phyloP scores from a whole-genome alignment of 1,140 invertebrate genomes.

The Scylla paramamosain region DNA sequence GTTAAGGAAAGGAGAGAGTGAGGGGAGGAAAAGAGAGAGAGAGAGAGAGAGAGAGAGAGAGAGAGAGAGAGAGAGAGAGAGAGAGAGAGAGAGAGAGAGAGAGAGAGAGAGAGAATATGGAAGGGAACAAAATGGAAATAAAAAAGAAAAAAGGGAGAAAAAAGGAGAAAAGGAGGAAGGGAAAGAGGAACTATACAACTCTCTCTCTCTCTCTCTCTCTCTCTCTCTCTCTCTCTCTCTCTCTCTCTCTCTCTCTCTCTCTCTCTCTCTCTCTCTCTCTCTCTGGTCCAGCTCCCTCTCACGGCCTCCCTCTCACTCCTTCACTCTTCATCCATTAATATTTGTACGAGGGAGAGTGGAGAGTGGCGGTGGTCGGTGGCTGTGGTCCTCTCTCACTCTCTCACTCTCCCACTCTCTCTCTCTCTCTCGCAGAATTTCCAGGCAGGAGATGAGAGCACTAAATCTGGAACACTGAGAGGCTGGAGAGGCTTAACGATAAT shows the following conservation, averaged over 20 bases:
- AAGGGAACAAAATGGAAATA: not conserved
- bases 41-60: constrained; percentile 33
- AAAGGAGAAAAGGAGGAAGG: not conserved
- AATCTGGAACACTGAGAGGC: no score
- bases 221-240: no score
- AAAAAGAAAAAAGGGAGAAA: constrained; percentile 34
- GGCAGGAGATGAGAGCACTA: no score
- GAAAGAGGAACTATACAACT: not conserved
- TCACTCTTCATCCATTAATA: not conserved
- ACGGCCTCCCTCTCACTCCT: not conserved
- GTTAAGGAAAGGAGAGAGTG: not conserved
- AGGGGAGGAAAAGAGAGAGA: not conserved
- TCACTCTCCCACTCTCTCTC: no score
- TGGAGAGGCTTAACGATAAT: no score
- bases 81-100: not conserved
- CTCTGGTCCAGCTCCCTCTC: not conserved
- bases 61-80: constrained; percentile 27
- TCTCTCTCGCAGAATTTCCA: no score
- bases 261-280: not conserved
- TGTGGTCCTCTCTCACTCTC: no score
- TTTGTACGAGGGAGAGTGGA: not conserved
- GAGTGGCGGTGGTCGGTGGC: no score
- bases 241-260: not conserved
- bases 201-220: not conserved
- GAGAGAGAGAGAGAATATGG: not conserved